Conservation (phyloP, 1,140 invertebrate species). For the Ruditapes philippinarum region DNA sequence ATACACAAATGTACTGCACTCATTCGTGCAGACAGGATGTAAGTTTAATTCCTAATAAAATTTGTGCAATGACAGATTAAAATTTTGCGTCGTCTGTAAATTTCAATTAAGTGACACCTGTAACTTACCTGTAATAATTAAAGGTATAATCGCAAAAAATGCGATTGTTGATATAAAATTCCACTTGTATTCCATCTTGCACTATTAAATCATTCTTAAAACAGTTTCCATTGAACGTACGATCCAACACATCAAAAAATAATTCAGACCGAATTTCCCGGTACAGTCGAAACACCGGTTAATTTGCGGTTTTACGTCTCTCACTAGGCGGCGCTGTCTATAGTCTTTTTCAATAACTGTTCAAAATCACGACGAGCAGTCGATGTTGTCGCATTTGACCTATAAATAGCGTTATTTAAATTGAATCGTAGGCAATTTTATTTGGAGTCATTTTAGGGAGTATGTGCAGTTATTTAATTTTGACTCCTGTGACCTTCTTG, state of each 20-base stretch:
- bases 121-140: slow-evolving; percentile 38
- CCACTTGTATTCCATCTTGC: slow-evolving; percentile 37
- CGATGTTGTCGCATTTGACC: too few species aligned
- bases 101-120: neutral
- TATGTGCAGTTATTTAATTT: too few species aligned
- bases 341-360: slow-evolving; percentile 9
- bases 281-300: slow-evolving; percentile 8
- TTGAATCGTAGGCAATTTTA: too few species aligned
- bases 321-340: slow-evolving; percentile 24
- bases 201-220: slow-evolving; percentile 22
- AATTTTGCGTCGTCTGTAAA: slow-evolving; percentile 33
- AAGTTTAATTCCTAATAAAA: neutral
- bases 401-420: too few species aligned
- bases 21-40: neutral
- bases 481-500: too few species aligned
- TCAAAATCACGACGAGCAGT: slow-evolving; percentile 5
- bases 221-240: neutral
- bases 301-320: slow-evolving; percentile 13
- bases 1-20: too few species aligned
- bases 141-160: slow-evolving; percentile 25
- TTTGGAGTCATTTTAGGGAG: too few species aligned
- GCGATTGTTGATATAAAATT: neutral
- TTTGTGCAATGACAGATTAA: slow-evolving; percentile 11
- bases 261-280: slow-evolving; percentile 12
- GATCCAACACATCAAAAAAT: neutral